phyloP scores from a whole-genome alignment of 2,113 vertebrate genomes.

The Pyxicephalus adspersus region DNA sequence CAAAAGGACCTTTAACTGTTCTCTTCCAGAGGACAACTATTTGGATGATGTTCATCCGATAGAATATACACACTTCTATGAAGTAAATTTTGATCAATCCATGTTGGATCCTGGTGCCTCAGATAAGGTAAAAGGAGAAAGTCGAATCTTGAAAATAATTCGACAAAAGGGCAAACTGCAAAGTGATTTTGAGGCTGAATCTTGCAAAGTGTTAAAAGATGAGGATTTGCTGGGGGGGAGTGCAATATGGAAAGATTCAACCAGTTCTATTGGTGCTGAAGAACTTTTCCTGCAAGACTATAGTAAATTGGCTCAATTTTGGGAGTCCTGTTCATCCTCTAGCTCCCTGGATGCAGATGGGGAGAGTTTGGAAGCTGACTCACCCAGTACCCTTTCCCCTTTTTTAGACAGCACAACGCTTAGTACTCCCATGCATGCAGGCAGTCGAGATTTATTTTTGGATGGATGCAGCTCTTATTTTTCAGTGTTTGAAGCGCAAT shows the following conservation, averaged over 20 bases:
- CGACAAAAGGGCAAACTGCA: slow-evolving; percentile 93
- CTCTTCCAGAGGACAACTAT: slow-evolving; percentile 91
- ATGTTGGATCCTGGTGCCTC: slow-evolving; percentile 99
- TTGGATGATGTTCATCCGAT: slow-evolving; percentile 98
- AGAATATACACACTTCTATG: slow-evolving; percentile 99
- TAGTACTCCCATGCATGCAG: slow-evolving; percentile 81
- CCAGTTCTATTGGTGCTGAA: slow-evolving; percentile 85
- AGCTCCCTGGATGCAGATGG: slow-evolving; percentile 93
- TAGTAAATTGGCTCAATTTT: slow-evolving; percentile 92
- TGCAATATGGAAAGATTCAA: slow-evolving; percentile 96
- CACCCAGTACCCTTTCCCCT: slow-evolving; percentile 87
- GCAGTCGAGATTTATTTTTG: slow-evolving; percentile 84
- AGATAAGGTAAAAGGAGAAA: slow-evolving; percentile 93
- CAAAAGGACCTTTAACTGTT: slow-evolving; percentile 88
- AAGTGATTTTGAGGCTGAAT: slow-evolving; percentile 92
- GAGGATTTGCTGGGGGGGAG: slow-evolving; percentile 96
- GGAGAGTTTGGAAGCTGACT: slow-evolving; percentile 93
- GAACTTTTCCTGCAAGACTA: slow-evolving; percentile 90
- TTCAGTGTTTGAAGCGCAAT: slow-evolving; percentile 98
- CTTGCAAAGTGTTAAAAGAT: slow-evolving; percentile 96
- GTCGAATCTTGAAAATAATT: slow-evolving; percentile 99
- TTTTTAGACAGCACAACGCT: slow-evolving; percentile 84
- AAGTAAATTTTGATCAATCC: slow-evolving; percentile 99
- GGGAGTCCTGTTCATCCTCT: slow-evolving; percentile 94
- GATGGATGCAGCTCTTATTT: slow-evolving; percentile 92